Evolutionary conservation across 2,113 vertebrate genomes (phyloP).

Genomic region (Gymnorhina tibicen): DNA sequence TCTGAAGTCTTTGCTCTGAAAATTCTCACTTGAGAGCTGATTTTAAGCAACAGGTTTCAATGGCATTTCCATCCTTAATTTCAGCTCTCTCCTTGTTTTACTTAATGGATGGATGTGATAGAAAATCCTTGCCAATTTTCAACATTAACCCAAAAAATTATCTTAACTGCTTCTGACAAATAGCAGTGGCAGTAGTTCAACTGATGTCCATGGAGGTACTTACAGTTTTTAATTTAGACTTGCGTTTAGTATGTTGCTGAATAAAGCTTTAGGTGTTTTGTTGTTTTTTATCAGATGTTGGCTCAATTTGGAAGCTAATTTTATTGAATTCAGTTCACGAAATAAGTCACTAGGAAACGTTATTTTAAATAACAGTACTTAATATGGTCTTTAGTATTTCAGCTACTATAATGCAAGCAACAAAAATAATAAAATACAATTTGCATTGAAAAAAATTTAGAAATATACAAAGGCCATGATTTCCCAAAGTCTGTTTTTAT

Average conservation of each 20-base stretch:
- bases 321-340: neutral
- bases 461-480: neutral
- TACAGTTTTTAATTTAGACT: neutral
- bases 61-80: neutral
- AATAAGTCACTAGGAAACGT: neutral
- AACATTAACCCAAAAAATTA: neutral
- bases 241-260: neutral
- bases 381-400: neutral
- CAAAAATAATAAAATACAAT: neutral
- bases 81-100: neutral
- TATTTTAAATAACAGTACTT: neutral
- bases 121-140: neutral
- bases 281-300: neutral
- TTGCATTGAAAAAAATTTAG: neutral
- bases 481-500: neutral
- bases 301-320: neutral
- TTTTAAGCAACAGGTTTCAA: neutral
- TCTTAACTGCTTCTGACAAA: neutral
- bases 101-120: neutral
- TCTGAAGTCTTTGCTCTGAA: neutral
- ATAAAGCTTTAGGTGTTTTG: neutral
- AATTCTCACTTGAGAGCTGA: neutral
- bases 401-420: neutral
- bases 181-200: neutral
- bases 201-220: neutral